Evolutionary conservation across 2,113 vertebrate species (phyloP).

Genomic region (Micronisus gabar): DNA sequence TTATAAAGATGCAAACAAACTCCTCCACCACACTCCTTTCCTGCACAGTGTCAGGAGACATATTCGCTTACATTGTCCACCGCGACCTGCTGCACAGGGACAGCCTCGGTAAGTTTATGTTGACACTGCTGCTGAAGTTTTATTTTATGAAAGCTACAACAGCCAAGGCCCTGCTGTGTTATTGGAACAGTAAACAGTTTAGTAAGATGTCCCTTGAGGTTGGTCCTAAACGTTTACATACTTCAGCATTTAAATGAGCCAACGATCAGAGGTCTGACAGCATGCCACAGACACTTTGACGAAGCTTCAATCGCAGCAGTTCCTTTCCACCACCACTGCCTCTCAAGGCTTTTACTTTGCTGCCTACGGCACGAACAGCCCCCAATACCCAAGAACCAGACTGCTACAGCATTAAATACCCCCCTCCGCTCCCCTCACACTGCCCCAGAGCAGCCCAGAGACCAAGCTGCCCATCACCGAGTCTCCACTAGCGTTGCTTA

Average conservation of each 20-base stretch:
- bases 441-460: neutral
- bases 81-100: rapidly evolving
- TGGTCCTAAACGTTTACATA: neutral
- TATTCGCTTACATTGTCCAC: rapidly evolving
- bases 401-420: rapidly evolving
- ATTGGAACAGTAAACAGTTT: rapidly evolving
- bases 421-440: neutral
- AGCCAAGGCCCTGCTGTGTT: rapidly evolving
- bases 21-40: rapidly evolving
- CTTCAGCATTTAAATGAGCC: rapidly evolving
- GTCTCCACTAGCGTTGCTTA: too few species aligned
- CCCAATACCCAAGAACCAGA: rapidly evolving
- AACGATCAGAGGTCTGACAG: neutral
- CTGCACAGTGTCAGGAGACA: neutral
- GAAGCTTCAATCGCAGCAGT: rapidly evolving
- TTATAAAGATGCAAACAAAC: too few species aligned
- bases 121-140: rapidly evolving
- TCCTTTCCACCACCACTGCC: neutral
- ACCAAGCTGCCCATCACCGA: rapidly evolving
- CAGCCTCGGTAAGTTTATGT: rapidly evolving
- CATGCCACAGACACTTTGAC: rapidly evolving
- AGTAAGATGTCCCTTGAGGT: rapidly evolving
- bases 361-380: neutral
- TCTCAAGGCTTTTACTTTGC: neutral
- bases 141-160: rapidly evolving